Conservation (phyloP, 2,888 invertebrate species). For the Eutolmus rufibarbis region DNA sequence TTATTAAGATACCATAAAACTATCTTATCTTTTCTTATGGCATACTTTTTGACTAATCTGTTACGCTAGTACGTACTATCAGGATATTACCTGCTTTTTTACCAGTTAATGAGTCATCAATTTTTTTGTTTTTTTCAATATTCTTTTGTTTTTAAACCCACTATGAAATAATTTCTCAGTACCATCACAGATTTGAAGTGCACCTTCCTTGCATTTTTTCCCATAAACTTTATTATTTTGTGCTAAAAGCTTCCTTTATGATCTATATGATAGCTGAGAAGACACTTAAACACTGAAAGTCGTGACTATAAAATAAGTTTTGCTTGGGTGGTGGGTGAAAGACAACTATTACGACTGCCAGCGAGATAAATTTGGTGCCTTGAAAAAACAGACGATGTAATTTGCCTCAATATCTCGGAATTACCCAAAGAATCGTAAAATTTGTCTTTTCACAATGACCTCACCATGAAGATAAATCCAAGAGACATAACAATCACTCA, state of each 20-base stretch:
- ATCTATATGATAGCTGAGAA: not conserved
- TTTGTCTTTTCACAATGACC: conserved; percentile 12
- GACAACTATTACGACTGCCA: not conserved
- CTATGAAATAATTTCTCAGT: not conserved
- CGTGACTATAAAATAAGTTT: not conserved
- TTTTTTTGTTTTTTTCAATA: not conserved
- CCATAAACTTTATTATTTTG: not conserved
- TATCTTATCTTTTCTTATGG: no score
- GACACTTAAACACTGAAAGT: not conserved
- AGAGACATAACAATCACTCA: conserved; percentile 20
- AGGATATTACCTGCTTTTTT: not conserved
- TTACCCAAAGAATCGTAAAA: not conserved
- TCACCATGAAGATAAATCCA: conserved; percentile 1
- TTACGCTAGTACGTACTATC: no score
- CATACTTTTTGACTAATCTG: not conserved
- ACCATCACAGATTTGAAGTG: not conserved
- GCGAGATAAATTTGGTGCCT: not conserved
- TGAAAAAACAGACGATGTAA: conserved; percentile 4
- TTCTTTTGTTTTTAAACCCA: not conserved
- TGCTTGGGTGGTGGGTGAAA: not conserved
- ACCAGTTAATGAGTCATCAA: not conserved
- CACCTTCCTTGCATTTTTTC: not conserved
- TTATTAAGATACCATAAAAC: not conserved
- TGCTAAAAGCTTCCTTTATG: not conserved
- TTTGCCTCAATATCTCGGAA: not conserved